These are phyloP conservation scores for Rhynchophorus ferrugineus DNA, from an alignment of 1,140 invertebrate species.

Conservation along the genomic window DNA sequence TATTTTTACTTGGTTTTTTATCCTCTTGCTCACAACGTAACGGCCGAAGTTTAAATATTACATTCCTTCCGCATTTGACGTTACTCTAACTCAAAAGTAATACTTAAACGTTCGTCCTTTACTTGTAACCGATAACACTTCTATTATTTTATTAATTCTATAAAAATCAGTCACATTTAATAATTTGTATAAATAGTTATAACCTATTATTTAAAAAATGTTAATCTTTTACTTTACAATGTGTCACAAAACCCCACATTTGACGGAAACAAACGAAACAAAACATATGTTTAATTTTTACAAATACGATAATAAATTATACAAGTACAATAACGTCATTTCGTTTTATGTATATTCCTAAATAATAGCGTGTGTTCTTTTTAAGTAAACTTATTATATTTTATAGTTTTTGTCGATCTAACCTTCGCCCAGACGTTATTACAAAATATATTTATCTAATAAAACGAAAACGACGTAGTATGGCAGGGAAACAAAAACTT, in stretches of 20 bases:
- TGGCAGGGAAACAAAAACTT: too few relatives aligned
- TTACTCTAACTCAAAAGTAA: conserved; percentile 23
- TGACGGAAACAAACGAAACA: too few relatives aligned
- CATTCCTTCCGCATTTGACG: conserved; percentile 15
- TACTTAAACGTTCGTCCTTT: background rate
- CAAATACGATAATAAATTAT: background rate
- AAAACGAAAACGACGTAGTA: too few relatives aligned
- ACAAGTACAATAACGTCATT: too few relatives aligned
- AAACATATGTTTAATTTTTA: too few relatives aligned
- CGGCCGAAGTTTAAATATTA: background rate
- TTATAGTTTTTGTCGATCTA: background rate
- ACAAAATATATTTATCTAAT: too few relatives aligned
- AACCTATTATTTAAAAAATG: conserved; percentile 34
- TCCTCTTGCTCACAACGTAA: background rate
- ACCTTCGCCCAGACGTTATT: too few relatives aligned
- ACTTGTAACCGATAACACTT: background rate
- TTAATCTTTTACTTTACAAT: background rate
- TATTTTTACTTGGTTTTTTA: too few relatives aligned
- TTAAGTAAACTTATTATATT: background rate
- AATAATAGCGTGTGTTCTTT: too few relatives aligned
- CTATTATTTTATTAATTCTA: conserved; percentile 18
- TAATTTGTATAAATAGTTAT: conserved; percentile 27
- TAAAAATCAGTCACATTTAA: conserved; percentile 32
- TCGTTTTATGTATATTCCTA: background rate
- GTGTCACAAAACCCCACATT: background rate